Percentiles rank a stretch among this genome's conserved stretches.
phyloP scores from a whole-genome alignment of 2,797 vertebrate genomes.

The Limnodromus scolopaceus region DNA sequence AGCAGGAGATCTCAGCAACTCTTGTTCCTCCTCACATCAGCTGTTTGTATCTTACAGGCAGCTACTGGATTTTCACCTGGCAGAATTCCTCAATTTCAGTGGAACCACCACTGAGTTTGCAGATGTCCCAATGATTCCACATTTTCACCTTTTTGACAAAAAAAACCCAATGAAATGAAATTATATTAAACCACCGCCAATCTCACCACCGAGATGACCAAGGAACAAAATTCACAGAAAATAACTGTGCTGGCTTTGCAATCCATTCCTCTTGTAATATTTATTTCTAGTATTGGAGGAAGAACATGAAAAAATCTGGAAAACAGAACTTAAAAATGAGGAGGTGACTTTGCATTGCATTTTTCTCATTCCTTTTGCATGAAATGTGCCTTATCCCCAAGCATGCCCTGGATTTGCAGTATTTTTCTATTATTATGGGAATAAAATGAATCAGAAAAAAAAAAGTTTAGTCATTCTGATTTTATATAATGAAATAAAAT shows the following conservation, averaged over 20 bases:
- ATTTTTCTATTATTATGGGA: not conserved
- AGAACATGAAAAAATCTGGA: not conserved
- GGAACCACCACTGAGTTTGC: not conserved
- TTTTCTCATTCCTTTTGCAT: not conserved
- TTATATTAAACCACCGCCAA: not conserved
- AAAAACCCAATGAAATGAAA: not conserved
- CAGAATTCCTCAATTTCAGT: not conserved
- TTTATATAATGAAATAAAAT: not conserved
- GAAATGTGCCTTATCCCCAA: not conserved
- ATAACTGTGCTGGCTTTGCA: not conserved
- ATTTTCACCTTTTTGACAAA: not conserved
- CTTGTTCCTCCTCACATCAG: not conserved
- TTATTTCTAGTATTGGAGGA: not conserved
- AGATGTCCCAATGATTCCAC: not conserved
- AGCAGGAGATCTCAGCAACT: not conserved
- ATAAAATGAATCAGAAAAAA: not conserved
- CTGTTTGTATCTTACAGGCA: not conserved
- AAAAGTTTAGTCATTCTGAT: not conserved
- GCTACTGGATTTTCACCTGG: not conserved
- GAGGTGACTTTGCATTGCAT: not conserved
- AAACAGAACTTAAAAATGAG: not conserved
- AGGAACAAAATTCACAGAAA: not conserved
- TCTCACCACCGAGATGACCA: not conserved
- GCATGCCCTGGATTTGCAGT: not conserved
- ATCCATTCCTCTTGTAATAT: not conserved